Evolutionary conservation across 2,888 invertebrate species (phyloP).

Genomic region (Agrotis puta): DNA sequence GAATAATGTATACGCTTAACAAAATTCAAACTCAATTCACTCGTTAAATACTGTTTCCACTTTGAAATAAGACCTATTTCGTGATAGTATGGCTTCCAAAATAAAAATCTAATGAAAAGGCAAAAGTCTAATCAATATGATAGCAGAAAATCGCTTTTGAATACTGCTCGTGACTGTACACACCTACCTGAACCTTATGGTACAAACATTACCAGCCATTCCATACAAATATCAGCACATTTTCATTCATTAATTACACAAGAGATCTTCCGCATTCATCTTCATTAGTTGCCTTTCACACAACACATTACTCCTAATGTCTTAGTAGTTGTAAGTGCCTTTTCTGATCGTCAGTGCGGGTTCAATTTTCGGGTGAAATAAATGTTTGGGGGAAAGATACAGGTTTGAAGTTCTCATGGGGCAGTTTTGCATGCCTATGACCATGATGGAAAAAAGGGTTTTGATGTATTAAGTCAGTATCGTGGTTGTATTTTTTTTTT

Average conservation of each 20-base stretch:
- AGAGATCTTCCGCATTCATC: slow-evolving; percentile 40
- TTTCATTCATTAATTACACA: slow-evolving; percentile 36
- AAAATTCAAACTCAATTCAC: no score
- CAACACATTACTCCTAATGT: slow-evolving; percentile 39
- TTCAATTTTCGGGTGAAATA: slow-evolving; percentile 5
- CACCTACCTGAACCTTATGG: not conserved
- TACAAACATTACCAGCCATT: not conserved
- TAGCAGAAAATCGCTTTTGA: no score
- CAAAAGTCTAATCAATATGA: no score
- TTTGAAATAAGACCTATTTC: no score
- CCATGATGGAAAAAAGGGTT: no score
- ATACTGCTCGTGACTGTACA: no score
- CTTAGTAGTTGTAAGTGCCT: slow-evolving; percentile 7
- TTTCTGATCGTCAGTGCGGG: slow-evolving; percentile 4
- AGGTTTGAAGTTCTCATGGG: not conserved
- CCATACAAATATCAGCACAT: slow-evolving; percentile 34
- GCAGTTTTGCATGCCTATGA: not conserved
- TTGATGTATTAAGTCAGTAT: no score
- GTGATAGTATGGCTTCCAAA: no score
- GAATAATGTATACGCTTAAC: no score
- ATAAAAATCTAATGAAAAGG: no score
- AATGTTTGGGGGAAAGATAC: not conserved
- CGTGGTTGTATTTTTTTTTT: not conserved
- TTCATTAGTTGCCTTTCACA: slow-evolving; percentile 44
- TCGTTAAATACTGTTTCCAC: no score